Evolutionary conservation across 2,888 invertebrate genomes (phyloP), one percentile per base, ranked within the genome.

Genomic region (Hololepta plana): DNA sequence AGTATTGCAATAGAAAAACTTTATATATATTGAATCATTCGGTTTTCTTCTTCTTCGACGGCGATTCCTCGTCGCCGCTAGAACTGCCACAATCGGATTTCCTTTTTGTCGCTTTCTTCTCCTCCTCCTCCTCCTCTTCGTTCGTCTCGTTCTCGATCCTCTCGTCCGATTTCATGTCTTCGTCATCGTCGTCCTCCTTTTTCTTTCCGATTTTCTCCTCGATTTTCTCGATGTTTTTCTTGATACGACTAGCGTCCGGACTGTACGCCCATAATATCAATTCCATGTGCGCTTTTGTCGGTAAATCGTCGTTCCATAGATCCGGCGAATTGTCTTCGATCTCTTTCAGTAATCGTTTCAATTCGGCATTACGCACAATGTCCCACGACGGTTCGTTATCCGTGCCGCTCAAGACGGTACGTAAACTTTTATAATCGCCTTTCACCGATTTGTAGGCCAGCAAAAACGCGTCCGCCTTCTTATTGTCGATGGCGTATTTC

Each of bases 211-310:
- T 39, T 44, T 58, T 62, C 38, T 55, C 62, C 34, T 53, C 57
- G 37, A 55, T 44, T 24, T 39, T 55, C 11, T 59, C 53, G 20
- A 62, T 40, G 32, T 57, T 61, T 33, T 62, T 71, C 44, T 77
- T 79, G 2, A 75, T 58, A 41, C 67, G 68, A 14, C 64, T 61
- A 0, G 67, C 62, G 33, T 79, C 76, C 1, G 76, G 72, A 23
- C 75, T 77, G 42, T 75, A 80, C 0, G 72, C 79, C 76, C 79
- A 79, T 29, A 77, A 57, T 22, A 80, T 62, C 42, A 77, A 53
- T 38, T 71, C 57, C 31, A 74, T 41, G 39, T 81, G 80, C 28
- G 71, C 67, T 20, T 62, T 56, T 0, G 72, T 70, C 0, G 80
- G 80, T 23, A 72, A 60, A 15, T 73, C 74, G 31, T 67, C 60